Evolutionary conservation across 2,888 invertebrate genomes (phyloP).

Genomic region (Osmoderma eremita): DNA sequence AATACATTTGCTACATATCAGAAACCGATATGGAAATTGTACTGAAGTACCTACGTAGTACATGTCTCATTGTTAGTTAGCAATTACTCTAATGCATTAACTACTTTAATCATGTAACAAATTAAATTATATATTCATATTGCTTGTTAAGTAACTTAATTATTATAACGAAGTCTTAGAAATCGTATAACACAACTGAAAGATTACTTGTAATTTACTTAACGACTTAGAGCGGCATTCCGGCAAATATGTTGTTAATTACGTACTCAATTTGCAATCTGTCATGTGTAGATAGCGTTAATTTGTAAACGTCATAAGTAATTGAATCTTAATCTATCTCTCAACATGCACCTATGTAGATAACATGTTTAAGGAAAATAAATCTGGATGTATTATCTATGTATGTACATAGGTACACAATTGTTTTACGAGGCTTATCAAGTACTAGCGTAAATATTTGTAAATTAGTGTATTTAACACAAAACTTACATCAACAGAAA

Average conservation of each 20-base stretch:
- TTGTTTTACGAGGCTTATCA: too few species aligned
- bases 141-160: neutral
- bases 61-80: neutral
- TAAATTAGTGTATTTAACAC: too few species aligned
- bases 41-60: neutral
- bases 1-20: neutral
- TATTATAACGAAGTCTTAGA: neutral
- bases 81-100: too few species aligned
- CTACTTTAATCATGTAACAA: too few species aligned
- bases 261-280: conserved; percentile 14
- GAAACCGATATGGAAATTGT: too few species aligned
- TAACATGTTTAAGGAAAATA: too few species aligned
- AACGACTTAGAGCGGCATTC: conserved; percentile 10
- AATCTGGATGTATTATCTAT: too few species aligned
- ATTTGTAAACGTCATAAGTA: conserved; percentile 17
- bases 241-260: conserved; percentile 22
- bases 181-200: conserved; percentile 2
- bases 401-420: too few species aligned
- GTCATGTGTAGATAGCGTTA: conserved; percentile 11
- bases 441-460: too few species aligned
- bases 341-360: neutral
- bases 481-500: too few species aligned
- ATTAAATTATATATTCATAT: too few species aligned
- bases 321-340: conserved; percentile 12
- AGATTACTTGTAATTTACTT: conserved; percentile 15